A percentile compares a stretch with the other conserved stretches of the same genome.
These are phyloP conservation scores for Halocynthia aurantium DNA, from an alignment of 23 tunicate species.

Conservation along the genomic window DNA sequence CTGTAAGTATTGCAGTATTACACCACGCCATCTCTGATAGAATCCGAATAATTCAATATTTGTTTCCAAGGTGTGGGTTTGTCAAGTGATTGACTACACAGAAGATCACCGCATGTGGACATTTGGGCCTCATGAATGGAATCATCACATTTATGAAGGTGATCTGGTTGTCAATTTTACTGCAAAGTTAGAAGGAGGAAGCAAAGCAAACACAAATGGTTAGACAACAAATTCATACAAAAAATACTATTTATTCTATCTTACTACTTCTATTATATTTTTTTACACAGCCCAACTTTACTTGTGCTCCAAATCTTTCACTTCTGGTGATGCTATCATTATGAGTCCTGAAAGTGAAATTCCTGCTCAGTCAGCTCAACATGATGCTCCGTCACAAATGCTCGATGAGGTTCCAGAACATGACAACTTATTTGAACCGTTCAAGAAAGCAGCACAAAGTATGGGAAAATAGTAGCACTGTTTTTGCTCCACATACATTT, in stretches of 20 bases:
- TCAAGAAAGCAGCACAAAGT: too few relatives aligned
- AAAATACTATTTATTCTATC: too few relatives aligned
- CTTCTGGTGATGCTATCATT: slow-evolving; percentile 47
- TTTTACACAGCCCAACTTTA: slow-evolving; percentile 32
- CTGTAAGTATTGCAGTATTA: background rate
- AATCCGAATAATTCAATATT: background rate
- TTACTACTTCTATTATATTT: too few relatives aligned
- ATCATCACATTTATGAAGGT: background rate
- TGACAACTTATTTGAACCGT: too few relatives aligned
- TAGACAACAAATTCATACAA: too few relatives aligned
- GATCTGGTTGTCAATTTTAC: background rate
- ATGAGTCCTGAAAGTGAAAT: slow-evolving; percentile 11
- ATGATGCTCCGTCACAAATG: background rate
- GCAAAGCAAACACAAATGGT: too few relatives aligned
- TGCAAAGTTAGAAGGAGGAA: slow-evolving; percentile 1
- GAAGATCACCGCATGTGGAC: slow-evolving; percentile 12
- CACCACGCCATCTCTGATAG: background rate
- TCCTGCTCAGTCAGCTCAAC: background rate
- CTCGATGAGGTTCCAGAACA: too few relatives aligned
- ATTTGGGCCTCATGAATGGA: slow-evolving; percentile 13
- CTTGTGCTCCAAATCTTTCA: slow-evolving; percentile 38
- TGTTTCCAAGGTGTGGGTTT: slow-evolving; percentile 15
- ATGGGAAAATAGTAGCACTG: too few relatives aligned
- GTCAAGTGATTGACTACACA: slow-evolving; percentile 5
- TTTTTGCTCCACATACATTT: too few relatives aligned